Percentiles rank a stretch among this genome's conserved stretches.
Conservation (phyloP, 30 jellyfish, hydroid and myxozoan species). For the Nemopilema nomurai region DNA sequence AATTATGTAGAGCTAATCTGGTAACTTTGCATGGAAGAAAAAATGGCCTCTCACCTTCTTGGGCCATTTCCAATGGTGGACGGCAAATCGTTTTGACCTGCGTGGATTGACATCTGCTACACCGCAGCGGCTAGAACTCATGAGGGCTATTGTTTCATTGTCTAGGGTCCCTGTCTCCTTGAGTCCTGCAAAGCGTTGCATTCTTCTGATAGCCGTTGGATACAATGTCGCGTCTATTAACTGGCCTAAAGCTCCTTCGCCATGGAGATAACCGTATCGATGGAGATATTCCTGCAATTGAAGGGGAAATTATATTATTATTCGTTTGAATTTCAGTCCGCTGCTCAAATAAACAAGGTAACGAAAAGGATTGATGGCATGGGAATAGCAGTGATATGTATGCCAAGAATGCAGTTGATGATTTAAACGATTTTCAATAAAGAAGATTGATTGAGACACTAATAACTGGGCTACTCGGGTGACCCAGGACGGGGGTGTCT, state of each 20-base stretch:
- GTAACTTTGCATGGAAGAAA: background rate
- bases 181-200: slow-evolving; percentile 79
- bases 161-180: slow-evolving; percentile 70
- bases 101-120: slow-evolving; percentile 60
- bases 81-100: slow-evolving; percentile 44
- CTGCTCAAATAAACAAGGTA: too few relatives aligned
- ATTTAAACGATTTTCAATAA: too few relatives aligned
- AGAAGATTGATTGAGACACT: too few relatives aligned
- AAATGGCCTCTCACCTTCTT: slow-evolving; percentile 38
- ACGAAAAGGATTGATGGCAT: too few relatives aligned
- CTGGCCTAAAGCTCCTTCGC: slow-evolving; percentile 17
- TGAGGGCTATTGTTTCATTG: slow-evolving; percentile 42
- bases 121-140: slow-evolving; percentile 76
- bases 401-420: too few relatives aligned
- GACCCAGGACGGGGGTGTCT: too few relatives aligned
- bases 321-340: too few relatives aligned
- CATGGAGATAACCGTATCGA: slow-evolving; percentile 51
- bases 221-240: slow-evolving; percentile 20
- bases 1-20: background rate
- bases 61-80: slow-evolving; percentile 72
- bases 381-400: too few relatives aligned
- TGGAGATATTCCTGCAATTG: slow-evolving; percentile 53
- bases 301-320: too few relatives aligned
- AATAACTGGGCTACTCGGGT: too few relatives aligned
- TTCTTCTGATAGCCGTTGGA: slow-evolving; percentile 25